phyloP scores from a whole-genome alignment of 2,888 invertebrate genomes.

The Ctenicera cuprea region DNA sequence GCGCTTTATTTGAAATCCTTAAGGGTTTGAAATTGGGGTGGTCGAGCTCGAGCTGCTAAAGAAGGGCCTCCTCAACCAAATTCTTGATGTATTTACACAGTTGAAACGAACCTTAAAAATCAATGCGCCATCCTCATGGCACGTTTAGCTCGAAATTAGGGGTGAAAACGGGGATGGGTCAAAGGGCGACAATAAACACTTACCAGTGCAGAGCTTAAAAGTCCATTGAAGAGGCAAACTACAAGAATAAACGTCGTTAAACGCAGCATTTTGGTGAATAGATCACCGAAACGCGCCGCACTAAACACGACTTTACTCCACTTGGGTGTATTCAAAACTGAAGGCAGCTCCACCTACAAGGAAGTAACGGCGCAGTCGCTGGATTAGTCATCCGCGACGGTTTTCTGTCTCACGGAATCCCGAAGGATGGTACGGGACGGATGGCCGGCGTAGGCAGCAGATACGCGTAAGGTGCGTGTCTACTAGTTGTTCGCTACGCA shows the following conservation, averaged over 20 bases:
- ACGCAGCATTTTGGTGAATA: constrained; percentile 76
- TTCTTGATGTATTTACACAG: constrained; percentile 45
- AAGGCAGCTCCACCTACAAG: constrained; percentile 70
- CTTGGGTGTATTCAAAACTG: constrained; percentile 69
- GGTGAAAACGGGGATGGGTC: neutral
- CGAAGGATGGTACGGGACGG: constrained; percentile 39
- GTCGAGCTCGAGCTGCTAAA: neutral
- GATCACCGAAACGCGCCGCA: constrained; percentile 65
- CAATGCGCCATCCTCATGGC: constrained; percentile 52
- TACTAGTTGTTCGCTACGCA: constrained; percentile 36
- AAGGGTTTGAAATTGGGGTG: neutral
- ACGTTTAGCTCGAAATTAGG: constrained; percentile 35
- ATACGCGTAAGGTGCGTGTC: constrained; percentile 48
- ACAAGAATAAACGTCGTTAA: constrained; percentile 78
- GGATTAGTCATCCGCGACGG: constrained; percentile 60
- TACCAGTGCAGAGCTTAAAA: constrained; percentile 77
- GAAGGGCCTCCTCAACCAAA: constrained; percentile 14
- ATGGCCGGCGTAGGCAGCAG: constrained; percentile 24
- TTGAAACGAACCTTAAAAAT: constrained; percentile 53
- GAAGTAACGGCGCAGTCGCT: constrained; percentile 64
- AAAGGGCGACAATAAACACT: constrained; percentile 58
- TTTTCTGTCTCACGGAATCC: constrained; percentile 50
- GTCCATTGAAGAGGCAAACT: constrained; percentile 77
- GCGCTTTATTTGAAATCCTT: too few relatives aligned
- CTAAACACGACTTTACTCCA: constrained; percentile 65